Evolutionary conservation across 2,113 vertebrate genomes (phyloP).

Genomic region (Macquaria australasica): DNA sequence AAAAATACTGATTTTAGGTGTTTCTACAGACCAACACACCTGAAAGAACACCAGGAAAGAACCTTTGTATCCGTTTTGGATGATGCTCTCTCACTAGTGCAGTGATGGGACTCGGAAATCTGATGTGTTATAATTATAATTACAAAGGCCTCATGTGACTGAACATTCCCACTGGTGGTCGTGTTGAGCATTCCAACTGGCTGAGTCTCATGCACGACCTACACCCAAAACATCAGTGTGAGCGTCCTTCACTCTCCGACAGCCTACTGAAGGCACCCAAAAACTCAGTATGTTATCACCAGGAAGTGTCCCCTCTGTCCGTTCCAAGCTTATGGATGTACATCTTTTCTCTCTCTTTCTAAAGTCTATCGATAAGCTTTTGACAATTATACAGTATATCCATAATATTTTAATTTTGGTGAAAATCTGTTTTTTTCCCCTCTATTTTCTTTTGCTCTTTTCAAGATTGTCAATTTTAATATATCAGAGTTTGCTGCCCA

Average conservation of each 20-base stretch:
- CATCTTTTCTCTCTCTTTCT: slow-evolving; percentile 59
- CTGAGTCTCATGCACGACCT: neutral
- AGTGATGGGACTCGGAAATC: slow-evolving; percentile 7
- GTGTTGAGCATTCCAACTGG: slow-evolving; percentile 59
- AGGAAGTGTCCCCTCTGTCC: slow-evolving; percentile 53
- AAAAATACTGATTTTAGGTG: neutral
- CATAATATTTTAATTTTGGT: slow-evolving; percentile 62
- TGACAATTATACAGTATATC: slow-evolving; percentile 70
- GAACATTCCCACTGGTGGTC: slow-evolving; percentile 68
- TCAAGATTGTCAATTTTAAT: slow-evolving; percentile 60
- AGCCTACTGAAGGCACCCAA: neutral
- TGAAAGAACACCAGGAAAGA: neutral
- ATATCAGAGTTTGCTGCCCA: slow-evolving; percentile 62
- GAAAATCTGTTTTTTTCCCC: slow-evolving; percentile 35
- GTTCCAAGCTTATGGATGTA: slow-evolving; percentile 68
- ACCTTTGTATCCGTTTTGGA: neutral
- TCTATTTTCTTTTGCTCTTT: slow-evolving; percentile 48
- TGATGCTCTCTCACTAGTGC: neutral
- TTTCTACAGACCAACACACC: neutral
- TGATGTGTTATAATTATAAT: slow-evolving; percentile 14
- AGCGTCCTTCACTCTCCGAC: neutral
- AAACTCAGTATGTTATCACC: slow-evolving; percentile 30
- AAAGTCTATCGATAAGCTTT: slow-evolving; percentile 78
- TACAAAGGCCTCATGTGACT: slow-evolving; percentile 44
- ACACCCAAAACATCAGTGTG: neutral